Evolutionary conservation across 2,113 vertebrate species (phyloP).

Genomic region (Arvicanthis niloticus): DNA sequence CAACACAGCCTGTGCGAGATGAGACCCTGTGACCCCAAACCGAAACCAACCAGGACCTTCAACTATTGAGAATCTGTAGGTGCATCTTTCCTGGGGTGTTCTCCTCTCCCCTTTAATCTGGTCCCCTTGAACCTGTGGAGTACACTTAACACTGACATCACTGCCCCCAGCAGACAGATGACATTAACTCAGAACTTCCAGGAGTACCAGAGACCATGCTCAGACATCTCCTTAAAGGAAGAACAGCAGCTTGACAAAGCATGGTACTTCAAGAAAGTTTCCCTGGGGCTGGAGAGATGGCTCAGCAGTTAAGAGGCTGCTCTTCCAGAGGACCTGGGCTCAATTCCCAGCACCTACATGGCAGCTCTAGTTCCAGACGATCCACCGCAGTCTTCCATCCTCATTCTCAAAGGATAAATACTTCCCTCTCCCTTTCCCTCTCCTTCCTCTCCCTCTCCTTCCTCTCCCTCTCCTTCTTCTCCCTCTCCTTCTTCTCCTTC

Average conservation of each 20-base stretch:
- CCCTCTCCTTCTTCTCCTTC: too few relatives aligned
- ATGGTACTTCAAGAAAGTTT: slow-evolving; percentile 30
- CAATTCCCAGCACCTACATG: not conserved
- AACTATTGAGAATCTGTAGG: slow-evolving; percentile 40
- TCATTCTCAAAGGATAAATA: not conserved
- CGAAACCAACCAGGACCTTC: not conserved
- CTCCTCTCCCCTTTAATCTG: slow-evolving; percentile 44
- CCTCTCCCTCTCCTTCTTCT: rapidly evolving
- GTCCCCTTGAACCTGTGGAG: slow-evolving; percentile 39
- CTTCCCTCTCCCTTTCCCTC: too few relatives aligned
- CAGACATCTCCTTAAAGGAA: slow-evolving; percentile 38
- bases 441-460: rapidly evolving
- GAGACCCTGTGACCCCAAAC: not conserved
- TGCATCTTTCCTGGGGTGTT: not conserved
- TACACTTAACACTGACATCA: slow-evolving; percentile 31
- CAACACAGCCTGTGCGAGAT: not conserved
- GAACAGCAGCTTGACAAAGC: slow-evolving; percentile 44
- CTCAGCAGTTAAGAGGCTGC: not conserved
- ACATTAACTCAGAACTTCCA: slow-evolving; percentile 48
- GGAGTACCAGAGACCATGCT: slow-evolving; percentile 8
- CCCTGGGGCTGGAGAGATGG: not conserved
- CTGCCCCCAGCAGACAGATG: not conserved
- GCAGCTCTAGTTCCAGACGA: not conserved
- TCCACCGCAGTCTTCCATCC: not conserved
- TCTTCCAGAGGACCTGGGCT: not conserved